These are phyloP conservation scores for Takifugu rubripes DNA, from an alignment of 2,797 vertebrate genomes.

Conservation along the genomic window DNA sequence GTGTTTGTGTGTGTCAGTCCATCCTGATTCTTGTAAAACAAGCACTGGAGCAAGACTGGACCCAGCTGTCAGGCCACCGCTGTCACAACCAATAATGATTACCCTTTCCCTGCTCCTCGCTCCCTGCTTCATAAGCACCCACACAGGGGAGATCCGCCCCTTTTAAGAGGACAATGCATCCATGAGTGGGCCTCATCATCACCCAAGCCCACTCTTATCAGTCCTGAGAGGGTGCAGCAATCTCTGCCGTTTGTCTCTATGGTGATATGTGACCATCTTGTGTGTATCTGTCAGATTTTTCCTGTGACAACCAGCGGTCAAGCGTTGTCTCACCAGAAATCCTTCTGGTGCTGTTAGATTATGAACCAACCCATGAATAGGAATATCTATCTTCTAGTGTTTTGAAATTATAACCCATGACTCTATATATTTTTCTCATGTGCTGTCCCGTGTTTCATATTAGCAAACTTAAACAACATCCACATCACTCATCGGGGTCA, in stretches of 20 bases:
- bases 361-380: conserved; percentile 69
- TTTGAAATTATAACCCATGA: conserved; percentile 1
- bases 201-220: conserved; percentile 76
- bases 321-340: conserved; percentile 47
- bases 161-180: conserved; percentile 76
- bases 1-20: conserved; percentile 22
- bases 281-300: conserved; percentile 65
- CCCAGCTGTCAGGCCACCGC: conserved; percentile 81
- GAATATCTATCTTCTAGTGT: conserved; percentile 7
- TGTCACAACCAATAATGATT: conserved; percentile 82
- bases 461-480: conserved; percentile 56
- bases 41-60: conserved; percentile 79
- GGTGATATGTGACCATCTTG: conserved; percentile 67
- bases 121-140: conserved; percentile 74
- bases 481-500: conserved; percentile 65
- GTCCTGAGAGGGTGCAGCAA: conserved; percentile 59
- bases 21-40: conserved; percentile 74
- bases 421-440: conserved; percentile 27
- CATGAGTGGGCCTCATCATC: conserved; percentile 77
- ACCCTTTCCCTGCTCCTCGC: conserved; percentile 73
- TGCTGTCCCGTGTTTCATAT: conserved; percentile 30
- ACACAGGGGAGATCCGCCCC: conserved; percentile 67
- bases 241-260: conserved; percentile 40
- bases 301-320: conserved; percentile 46
- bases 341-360: conserved; percentile 66